Evolutionary conservation across 2,113 vertebrate genomes (phyloP).

Genomic region (Nibea coibor): DNA sequence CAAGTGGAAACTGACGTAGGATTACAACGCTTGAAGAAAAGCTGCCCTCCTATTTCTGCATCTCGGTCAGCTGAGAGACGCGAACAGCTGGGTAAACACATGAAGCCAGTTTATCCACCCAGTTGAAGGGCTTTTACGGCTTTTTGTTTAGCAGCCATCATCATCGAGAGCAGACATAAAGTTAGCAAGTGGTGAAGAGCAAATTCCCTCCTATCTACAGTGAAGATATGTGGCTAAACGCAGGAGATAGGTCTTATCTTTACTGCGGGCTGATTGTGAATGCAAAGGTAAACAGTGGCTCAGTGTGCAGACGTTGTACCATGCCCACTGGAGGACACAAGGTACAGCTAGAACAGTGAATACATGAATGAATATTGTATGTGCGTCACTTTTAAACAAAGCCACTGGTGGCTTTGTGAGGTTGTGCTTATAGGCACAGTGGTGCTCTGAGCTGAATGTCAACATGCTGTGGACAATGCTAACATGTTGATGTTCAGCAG

Average conservation of each 20-base stretch:
- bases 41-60: slow-evolving; percentile 27
- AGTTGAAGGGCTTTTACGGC: slow-evolving; percentile 54
- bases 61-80: slow-evolving; percentile 21
- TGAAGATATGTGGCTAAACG: slow-evolving; percentile 6
- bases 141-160: slow-evolving; percentile 20
- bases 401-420: not conserved
- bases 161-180: slow-evolving; percentile 39
- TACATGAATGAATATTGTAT: not conserved
- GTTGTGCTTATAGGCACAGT: not conserved
- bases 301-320: not conserved
- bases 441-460: not conserved
- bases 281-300: slow-evolving; percentile 12
- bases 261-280: not conserved
- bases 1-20: slow-evolving; percentile 11
- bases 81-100: slow-evolving; percentile 55
- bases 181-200: slow-evolving; percentile 2
- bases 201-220: slow-evolving; percentile 20
- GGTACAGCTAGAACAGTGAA: not conserved
- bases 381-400: not conserved
- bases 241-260: slow-evolving; percentile 41
- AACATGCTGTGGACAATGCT: no score
- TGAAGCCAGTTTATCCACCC: slow-evolving; percentile 19
- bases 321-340: not conserved
- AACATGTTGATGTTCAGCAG: not conserved
- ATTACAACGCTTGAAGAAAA: slow-evolving; percentile 45